These are phyloP conservation scores for Coenonympha arcania DNA, from an alignment of 2,888 invertebrate genomes.

Conservation along the genomic window DNA sequence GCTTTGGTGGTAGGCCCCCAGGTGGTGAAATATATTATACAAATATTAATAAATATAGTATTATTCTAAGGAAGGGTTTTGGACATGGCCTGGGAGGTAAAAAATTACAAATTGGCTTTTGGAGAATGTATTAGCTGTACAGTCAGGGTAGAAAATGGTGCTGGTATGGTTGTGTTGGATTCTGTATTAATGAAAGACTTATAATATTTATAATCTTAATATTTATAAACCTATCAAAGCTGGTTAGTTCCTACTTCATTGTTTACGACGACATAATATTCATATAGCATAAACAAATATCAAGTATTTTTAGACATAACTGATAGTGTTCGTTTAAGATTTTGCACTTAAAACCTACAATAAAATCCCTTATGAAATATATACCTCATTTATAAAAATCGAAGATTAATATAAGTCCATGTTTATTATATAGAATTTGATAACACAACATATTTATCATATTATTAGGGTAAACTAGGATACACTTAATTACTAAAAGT, in stretches of 20 bases:
- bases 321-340: slow-evolving; percentile 1
- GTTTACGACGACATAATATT: no score
- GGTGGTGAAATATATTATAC: not conserved
- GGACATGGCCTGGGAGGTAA: slow-evolving; percentile 3
- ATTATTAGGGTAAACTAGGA: not conserved
- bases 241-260: slow-evolving; percentile 9
- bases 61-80: slow-evolving; percentile 5
- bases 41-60: not conserved
- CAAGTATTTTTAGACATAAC: not conserved
- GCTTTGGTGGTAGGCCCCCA: no score
- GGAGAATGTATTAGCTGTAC: slow-evolving; percentile 1
- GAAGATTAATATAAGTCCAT: not conserved
- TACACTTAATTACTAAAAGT: slow-evolving; percentile 35
- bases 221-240: not conserved
- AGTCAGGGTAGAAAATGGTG: slow-evolving; percentile 55
- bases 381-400: slow-evolving; percentile 6
- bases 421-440: not conserved
- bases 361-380: slow-evolving; percentile 1
- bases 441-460: not conserved
- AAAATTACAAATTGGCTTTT: not conserved
- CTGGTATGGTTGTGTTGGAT: slow-evolving; percentile 32
- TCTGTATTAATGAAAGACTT: not conserved
- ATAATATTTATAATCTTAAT: not conserved
- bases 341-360: not conserved
- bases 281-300: slow-evolving; percentile 3